phyloP scores from a whole-genome alignment of 2,113 vertebrate genomes.

The Labeo catla region DNA sequence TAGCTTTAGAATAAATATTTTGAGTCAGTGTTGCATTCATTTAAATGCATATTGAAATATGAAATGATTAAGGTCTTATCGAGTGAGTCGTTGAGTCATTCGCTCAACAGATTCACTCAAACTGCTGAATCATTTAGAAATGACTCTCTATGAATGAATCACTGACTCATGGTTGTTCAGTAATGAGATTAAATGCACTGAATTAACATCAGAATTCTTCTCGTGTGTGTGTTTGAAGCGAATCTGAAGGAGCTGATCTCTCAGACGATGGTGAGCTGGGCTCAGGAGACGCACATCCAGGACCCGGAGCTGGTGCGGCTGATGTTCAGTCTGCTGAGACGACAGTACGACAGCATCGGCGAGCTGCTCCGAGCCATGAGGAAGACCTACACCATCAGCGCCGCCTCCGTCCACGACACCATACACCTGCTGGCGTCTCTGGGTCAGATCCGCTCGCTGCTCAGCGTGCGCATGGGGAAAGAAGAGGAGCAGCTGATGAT shows the following conservation, averaged over 20 bases:
- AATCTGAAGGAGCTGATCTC: conserved; percentile 96
- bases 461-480: conserved; percentile 96
- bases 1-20: no score
- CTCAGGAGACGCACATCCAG: conserved; percentile 94
- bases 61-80: no score
- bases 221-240: conserved; percentile 70
- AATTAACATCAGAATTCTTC: no score
- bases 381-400: conserved; percentile 96
- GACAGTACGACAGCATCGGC: conserved; percentile 97
- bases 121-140: no score
- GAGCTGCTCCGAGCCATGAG: conserved; percentile 92
- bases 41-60: no score
- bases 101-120: no score
- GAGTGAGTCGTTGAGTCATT: no score
- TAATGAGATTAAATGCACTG: no score
- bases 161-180: no score
- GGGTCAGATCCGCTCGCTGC: conserved; percentile 94
- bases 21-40: no score
- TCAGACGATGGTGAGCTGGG: conserved; percentile 96
- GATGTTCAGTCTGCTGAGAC: conserved; percentile 93
- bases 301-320: conserved; percentile 92
- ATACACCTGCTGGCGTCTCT: conserved; percentile 91
- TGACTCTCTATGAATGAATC: no score
- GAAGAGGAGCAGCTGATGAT: conserved; percentile 99
- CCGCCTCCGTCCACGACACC: conserved; percentile 90